Percentiles rank a stretch among this genome's conserved stretches.
phyloP scores from a whole-genome alignment of 2,888 invertebrate species.

The Horisme vitalbata region DNA sequence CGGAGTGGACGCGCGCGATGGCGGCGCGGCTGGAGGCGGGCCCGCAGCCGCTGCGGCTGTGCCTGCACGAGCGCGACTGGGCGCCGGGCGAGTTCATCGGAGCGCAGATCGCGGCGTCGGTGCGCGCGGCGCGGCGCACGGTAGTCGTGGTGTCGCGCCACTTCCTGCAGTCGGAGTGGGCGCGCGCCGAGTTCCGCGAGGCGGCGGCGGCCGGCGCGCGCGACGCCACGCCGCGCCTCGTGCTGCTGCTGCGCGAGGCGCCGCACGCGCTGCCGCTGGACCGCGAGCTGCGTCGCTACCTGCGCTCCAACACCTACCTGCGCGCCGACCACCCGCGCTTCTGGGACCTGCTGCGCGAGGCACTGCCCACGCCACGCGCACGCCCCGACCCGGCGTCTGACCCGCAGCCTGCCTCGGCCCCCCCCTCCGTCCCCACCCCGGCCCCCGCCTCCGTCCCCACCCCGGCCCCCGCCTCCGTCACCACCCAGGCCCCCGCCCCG shows the following conservation, averaged over 20 bases:
- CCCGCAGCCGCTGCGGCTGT: slow-evolving; percentile 78
- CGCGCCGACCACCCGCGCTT: slow-evolving; percentile 93
- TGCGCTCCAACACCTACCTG: slow-evolving; percentile 90
- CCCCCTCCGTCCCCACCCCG: slow-evolving; percentile 84
- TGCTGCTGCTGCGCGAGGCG: slow-evolving; percentile 85
- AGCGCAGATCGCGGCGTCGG: slow-evolving; percentile 88
- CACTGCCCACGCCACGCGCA: slow-evolving; percentile 75
- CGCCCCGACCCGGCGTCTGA: slow-evolving; percentile 69
- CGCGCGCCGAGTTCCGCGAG: slow-evolving; percentile 86
- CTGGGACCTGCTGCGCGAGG: slow-evolving; percentile 90
- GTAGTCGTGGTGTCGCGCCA: slow-evolving; percentile 46
- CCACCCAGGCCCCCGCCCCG: no score
- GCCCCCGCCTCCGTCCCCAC: no score
- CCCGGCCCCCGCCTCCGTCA: no score
- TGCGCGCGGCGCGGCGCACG: slow-evolving; percentile 83
- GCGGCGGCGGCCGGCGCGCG: slow-evolving; percentile 66
- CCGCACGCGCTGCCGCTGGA: slow-evolving; percentile 83
- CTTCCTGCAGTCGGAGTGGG: slow-evolving; percentile 79
- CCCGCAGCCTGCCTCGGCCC: slow-evolving; percentile 45
- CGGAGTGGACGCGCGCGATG: slow-evolving; percentile 86
- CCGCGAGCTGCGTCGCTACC: slow-evolving; percentile 72
- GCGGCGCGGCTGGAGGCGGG: slow-evolving; percentile 84
- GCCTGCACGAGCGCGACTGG: slow-evolving; percentile 90
- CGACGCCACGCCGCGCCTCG: slow-evolving; percentile 85
- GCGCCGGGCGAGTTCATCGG: slow-evolving; percentile 76